Evolutionary conservation across 2,888 invertebrate genomes (phyloP), one percentile per base, ranked within the genome.

Genomic region (Unio pictorum): DNA sequence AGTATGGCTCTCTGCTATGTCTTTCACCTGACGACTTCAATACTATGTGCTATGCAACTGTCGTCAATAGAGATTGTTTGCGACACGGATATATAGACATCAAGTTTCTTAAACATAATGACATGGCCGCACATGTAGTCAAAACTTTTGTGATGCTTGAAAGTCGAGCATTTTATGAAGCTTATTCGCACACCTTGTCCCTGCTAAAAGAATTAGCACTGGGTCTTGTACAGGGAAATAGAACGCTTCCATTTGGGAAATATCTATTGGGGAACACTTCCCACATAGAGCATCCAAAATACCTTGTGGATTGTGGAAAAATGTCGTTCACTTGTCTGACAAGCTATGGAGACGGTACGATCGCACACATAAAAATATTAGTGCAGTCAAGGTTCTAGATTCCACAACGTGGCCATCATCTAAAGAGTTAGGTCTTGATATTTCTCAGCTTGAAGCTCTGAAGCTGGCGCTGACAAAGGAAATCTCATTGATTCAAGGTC

Each of bases 101-200:
- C 3, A 67, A 56, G 55, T 55, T 73, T 26, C 18, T 34, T 8
- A 66, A 66, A 45, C 17, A 61, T 2, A n/a, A n/a, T 30, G 11
- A 20, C 6, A 55, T 66, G 11, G 28, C n/a, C 20, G 20, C 17
- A 17, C n/a, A 55, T 4, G 11, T 57, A 11, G 61, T 61, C 0
- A 93, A 92, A 73, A 83, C 23, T 61, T 64, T 69, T 54, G 54
- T 66, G 6, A 94, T 95, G 94, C 92, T 94, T 5, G 95, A 95
- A 86, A 93, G 94, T 69, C 93, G 93, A 69, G 93, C 94, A 0
- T 95, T 94, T 87, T 95, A 95, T 85, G 95, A 95, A 83, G 94
- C 95, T 0, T 95, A 95, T 84, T 92, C 93, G 73, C 93, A 94
- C 82, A 94, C 95, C 0, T 90, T 95, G 67, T 92, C 91, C 79